Conservation (phyloP, 2,113 vertebrate genomes). For the Conger conger region DNA sequence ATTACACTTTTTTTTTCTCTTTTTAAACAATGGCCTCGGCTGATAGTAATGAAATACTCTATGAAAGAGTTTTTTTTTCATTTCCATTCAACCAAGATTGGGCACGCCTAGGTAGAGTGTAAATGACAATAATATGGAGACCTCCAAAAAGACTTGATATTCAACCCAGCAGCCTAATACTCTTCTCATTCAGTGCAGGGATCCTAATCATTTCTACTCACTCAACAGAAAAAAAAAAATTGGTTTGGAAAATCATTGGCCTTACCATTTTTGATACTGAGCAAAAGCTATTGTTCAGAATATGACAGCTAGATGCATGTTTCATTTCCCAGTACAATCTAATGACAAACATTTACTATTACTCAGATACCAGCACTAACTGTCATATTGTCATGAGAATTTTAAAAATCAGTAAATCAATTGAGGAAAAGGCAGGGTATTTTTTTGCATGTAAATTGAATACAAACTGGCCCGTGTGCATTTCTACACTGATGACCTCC, state of each 20-base stretch:
- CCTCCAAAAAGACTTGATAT: background rate
- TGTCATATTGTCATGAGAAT: background rate
- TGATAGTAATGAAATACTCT: background rate
- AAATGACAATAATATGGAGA: background rate
- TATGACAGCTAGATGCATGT: too few relatives aligned
- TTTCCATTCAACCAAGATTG: background rate
- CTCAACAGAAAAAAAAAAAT: background rate
- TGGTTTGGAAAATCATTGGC: slow-evolving; percentile 3
- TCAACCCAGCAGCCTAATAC: background rate
- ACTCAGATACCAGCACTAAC: background rate
- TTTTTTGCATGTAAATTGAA: background rate
- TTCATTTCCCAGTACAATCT: background rate
- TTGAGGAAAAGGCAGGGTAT: background rate
- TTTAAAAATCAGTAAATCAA: background rate
- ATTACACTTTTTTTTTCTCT: slow-evolving; percentile 7
- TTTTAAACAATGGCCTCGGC: slow-evolving; percentile 13
- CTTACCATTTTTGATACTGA: background rate
- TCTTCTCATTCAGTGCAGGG: background rate
- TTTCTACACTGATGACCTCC: background rate
- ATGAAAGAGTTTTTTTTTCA: background rate
- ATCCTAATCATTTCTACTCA: background rate
- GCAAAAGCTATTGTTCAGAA: background rate
- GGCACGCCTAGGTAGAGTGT: background rate
- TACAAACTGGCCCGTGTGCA: background rate
- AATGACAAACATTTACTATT: background rate